Evolutionary conservation across 2,888 invertebrate genomes (phyloP).

Genomic region (Dioctria rufipes): DNA sequence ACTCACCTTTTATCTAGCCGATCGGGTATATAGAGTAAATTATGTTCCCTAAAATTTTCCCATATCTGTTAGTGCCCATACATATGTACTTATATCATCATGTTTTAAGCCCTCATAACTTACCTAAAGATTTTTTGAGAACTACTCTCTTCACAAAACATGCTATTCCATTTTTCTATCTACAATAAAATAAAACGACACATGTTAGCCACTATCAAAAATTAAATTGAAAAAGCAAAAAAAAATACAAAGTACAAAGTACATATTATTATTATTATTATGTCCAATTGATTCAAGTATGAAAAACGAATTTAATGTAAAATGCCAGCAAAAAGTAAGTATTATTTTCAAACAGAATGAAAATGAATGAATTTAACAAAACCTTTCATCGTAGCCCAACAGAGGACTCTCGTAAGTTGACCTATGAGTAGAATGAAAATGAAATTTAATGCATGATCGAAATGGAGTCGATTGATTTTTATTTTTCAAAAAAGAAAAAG

Average conservation of each 20-base stretch:
- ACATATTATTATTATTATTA: neutral
- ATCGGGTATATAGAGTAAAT: conserved; percentile 72
- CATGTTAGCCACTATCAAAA: conserved; percentile 59
- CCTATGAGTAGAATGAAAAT: conserved; percentile 63
- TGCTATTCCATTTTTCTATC: conserved; percentile 77
- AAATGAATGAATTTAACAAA: conserved; percentile 57
- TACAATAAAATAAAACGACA: conserved; percentile 74
- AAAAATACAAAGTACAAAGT: no score
- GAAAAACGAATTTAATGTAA: conserved; percentile 5
- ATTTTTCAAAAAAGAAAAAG: neutral
- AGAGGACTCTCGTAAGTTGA: conserved; percentile 69
- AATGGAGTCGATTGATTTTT: conserved; percentile 14
- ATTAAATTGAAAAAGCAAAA: neutral
- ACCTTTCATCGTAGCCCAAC: conserved; percentile 71
- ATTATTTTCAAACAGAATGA: conserved; percentile 14
- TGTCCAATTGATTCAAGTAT: neutral
- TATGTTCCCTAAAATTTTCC: conserved; percentile 72
- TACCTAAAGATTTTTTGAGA: conserved; percentile 76
- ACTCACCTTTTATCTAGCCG: conserved; percentile 65
- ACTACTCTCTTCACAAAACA: conserved; percentile 71
- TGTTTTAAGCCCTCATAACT: conserved; percentile 61
- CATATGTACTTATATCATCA: neutral
- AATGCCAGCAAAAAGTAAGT: neutral
- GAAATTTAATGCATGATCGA: conserved; percentile 30
- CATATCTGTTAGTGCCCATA: neutral